Evolutionary conservation across 2,888 invertebrate species (phyloP).

Genomic region (Pimpla rufipes): DNA sequence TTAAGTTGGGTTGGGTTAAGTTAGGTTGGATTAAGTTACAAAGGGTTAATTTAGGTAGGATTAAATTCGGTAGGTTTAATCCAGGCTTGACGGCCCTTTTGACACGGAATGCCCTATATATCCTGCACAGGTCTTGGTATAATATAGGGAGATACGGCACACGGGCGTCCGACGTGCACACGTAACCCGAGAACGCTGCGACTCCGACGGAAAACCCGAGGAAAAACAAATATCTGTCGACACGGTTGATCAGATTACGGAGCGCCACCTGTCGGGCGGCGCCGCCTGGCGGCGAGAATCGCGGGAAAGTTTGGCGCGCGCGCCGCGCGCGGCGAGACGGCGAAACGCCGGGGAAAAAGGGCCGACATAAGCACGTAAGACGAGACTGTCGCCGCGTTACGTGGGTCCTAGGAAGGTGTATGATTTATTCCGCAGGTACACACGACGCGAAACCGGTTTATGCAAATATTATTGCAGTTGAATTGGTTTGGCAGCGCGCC

Average conservation of each 20-base stretch:
- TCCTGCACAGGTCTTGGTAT: too few species aligned
- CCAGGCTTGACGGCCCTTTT: too few species aligned
- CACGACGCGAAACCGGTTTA: constrained; percentile 78
- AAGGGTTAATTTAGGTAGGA: too few species aligned
- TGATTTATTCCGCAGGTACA: constrained; percentile 77
- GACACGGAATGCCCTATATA: too few species aligned
- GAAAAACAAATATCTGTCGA: constrained; percentile 11
- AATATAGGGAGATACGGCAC: too few species aligned
- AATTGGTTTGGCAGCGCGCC: constrained; percentile 82
- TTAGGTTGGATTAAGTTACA: too few species aligned
- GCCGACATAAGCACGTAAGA: constrained; percentile 53
- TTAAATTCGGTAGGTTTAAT: too few species aligned
- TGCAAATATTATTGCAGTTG: constrained; percentile 82
- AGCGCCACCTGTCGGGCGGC: too few species aligned
- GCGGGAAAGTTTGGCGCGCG: background rate
- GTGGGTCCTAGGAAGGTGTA: constrained; percentile 57
- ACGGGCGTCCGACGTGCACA: too few species aligned
- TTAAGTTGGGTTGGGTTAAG: too few species aligned
- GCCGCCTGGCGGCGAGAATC: background rate
- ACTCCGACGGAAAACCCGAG: constrained; percentile 8
- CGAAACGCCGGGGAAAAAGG: too few species aligned
- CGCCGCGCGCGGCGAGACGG: too few species aligned
- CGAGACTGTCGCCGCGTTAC: constrained; percentile 66
- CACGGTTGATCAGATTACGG: constrained; percentile 1
- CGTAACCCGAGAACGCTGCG: background rate